Evolutionary conservation across 2,888 invertebrate species (phyloP).

Genomic region (Synergus umbraculus): DNA sequence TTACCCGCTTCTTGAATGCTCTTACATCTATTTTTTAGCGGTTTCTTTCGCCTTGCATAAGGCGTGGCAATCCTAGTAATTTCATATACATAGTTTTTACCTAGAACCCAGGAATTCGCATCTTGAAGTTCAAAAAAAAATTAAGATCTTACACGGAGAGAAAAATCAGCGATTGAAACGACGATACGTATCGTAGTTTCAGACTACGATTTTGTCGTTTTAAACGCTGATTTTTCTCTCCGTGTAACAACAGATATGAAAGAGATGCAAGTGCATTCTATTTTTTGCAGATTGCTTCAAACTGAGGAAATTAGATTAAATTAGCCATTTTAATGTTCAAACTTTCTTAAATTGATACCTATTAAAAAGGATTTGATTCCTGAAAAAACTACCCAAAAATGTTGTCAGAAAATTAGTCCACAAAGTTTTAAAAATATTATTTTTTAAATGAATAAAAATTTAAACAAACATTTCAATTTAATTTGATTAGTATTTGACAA

Average conservation of each 20-base stretch:
- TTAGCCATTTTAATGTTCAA: not conserved
- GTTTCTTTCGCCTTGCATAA: conserved; percentile 10
- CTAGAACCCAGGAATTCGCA: not conserved
- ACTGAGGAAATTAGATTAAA: not conserved
- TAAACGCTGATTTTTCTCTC: too few species aligned
- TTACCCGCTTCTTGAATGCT: conserved; percentile 37
- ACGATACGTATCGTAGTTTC: too few species aligned
- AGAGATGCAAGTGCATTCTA: not conserved
- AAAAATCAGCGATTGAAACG: too few species aligned
- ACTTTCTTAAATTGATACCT: not conserved
- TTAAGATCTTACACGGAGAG: not conserved
- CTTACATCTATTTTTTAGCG: conserved; percentile 33
- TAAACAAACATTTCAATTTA: not conserved
- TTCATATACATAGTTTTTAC: conserved; percentile 9
- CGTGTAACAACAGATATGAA: not conserved
- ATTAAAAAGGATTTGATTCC: not conserved
- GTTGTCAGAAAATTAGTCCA: not conserved
- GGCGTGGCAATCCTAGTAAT: conserved; percentile 1
- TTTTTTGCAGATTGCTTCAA: not conserved
- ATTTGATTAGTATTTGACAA: not conserved
- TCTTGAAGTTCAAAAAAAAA: not conserved
- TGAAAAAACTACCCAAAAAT: not conserved
- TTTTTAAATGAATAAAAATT: not conserved
- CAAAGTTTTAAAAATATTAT: not conserved
- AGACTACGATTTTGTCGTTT: too few species aligned